Evolutionary conservation across 2,888 invertebrate genomes (phyloP).

Genomic region (Caenorhabditis sulstoni): DNA sequence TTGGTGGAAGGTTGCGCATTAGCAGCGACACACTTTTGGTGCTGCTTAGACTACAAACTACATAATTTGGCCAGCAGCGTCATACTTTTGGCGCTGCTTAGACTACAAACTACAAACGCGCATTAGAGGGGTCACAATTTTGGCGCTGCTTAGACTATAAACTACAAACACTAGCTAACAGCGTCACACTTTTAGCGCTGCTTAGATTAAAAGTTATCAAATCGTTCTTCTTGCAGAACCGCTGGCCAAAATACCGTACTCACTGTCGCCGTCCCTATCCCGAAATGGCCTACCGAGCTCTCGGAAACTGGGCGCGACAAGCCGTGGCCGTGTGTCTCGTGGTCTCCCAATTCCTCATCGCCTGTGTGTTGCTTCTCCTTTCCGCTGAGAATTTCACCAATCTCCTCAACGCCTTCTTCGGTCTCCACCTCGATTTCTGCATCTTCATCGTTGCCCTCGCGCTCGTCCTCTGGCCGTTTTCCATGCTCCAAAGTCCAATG

Average conservation of each 20-base stretch:
- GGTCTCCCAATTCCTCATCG: conserved; percentile 65
- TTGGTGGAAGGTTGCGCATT: neutral
- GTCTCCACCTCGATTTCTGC: conserved; percentile 62
- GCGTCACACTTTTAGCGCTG: neutral
- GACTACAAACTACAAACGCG: neutral
- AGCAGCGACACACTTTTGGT: no score
- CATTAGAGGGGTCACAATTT: no score
- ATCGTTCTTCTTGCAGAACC: conserved; percentile 31
- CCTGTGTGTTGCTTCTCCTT: conserved; percentile 67
- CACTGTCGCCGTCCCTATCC: conserved; percentile 70
- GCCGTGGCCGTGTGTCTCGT: conserved; percentile 53
- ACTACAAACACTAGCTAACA: neutral
- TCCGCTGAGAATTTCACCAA: conserved; percentile 68
- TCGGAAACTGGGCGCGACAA: conserved; percentile 60
- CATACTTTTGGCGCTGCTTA: neutral
- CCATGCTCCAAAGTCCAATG: conserved; percentile 64
- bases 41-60: conserved; percentile 3
- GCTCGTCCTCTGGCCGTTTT: conserved; percentile 63
- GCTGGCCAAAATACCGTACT: conserved; percentile 68
- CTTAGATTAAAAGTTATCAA: neutral
- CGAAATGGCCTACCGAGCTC: conserved; percentile 69
- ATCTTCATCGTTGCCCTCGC: conserved; percentile 62
- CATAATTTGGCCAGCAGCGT: neutral
- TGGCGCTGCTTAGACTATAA: neutral
- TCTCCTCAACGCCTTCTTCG: conserved; percentile 64